Evolutionary conservation across 2,113 vertebrate genomes (phyloP).

Genomic region (Oncorhynchus clarkii): DNA sequence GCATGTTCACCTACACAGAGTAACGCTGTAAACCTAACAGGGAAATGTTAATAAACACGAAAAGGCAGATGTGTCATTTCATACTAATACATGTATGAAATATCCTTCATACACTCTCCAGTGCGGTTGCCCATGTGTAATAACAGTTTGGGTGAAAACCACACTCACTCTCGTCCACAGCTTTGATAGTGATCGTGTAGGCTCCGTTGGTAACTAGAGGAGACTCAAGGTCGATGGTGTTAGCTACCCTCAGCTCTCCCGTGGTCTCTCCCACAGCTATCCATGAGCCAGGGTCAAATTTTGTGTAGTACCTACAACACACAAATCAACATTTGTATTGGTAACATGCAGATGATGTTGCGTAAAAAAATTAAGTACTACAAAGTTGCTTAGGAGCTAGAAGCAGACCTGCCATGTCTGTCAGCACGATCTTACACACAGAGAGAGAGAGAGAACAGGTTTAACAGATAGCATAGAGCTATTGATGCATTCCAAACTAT

Average conservation of each 20-base stretch:
- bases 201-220: conserved; percentile 67
- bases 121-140: no score
- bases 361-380: accelerated
- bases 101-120: no score
- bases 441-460: background rate
- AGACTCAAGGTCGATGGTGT: conserved; percentile 76
- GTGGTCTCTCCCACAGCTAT: conserved; percentile 71
- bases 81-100: no score
- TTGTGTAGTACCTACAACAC: conserved; percentile 72
- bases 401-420: no score
- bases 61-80: no score
- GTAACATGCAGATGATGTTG: no score
- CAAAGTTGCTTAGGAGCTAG: no score
- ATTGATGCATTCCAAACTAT: no score
- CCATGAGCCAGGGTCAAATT: conserved; percentile 75
- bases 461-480: no score
- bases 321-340: background rate
- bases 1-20: no score
- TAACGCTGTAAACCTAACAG: no score
- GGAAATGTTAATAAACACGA: no score
- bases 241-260: conserved; percentile 72
- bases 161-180: conserved; percentile 56
- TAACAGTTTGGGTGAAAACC: background rate
- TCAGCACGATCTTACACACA: background rate
- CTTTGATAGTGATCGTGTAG: conserved; percentile 58